Evolutionary conservation across 2,797 vertebrate species (phyloP), one percentile per base, ranked within the genome.

Genomic region (Anabacerthia variegaticeps): DNA sequence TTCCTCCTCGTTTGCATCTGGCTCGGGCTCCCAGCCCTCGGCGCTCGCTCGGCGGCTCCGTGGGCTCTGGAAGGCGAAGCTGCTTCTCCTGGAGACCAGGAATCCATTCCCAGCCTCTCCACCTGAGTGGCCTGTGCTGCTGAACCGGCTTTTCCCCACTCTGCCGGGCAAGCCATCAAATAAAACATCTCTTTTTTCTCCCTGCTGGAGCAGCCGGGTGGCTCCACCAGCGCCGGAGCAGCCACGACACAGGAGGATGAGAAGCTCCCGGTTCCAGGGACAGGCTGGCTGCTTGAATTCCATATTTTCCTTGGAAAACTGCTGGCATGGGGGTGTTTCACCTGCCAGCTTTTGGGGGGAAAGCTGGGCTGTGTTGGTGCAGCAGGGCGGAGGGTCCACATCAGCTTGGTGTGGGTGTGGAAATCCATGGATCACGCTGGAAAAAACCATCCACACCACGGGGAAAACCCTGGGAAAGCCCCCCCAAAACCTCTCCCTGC

Each of bases 1-100:
- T 88, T 90, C 59, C 73, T 90, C 51, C 89, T 91, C 26, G 3
- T 96, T 93, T 93, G 92, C 92, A 90, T 39, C 89, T 39, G 34
- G 65, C 84, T 88, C 49, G 18, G 3, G 14, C 93, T 90, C 83
- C 67, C 76, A 58, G 85, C 92, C 71, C 66, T 85, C 7, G 52
- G 88, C 81, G 0, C 7, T 62, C 26, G 7, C 63, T 72, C 39
- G 5, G 17, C 51, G 43, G 51, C 80, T 77, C 68, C 46, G 4
- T 2, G 7, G 74, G 48, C 85, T 43, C 16, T 3, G 34, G 6
- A 32, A 61, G 44, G 43, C 2, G 2, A 58, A 82, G 76, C 55
- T 1, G 74, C 73, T 83, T 9, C 77, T 89, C 52, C 67, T 24
- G 34, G 44, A 76, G 67, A 10, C 5, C 2, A 14, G 58, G 83